Conservation (phyloP, 2,888 invertebrate species). For the Drosophila helvetica region DNA sequence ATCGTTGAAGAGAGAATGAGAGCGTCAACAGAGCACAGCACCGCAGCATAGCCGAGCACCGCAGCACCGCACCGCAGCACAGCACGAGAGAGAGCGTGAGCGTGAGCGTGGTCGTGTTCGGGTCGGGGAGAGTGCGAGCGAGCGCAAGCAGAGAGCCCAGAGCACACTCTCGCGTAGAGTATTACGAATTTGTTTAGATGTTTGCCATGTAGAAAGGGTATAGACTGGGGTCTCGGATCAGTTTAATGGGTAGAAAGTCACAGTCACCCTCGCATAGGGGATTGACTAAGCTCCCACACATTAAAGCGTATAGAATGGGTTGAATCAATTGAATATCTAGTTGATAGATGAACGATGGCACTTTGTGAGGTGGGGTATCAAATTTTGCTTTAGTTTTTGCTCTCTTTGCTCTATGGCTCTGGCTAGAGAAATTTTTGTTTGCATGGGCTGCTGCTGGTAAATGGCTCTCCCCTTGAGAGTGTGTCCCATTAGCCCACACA, state of each 20-base stretch:
- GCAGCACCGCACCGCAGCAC: background rate
- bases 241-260: no score
- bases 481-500: constrained; percentile 8
- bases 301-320: background rate
- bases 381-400: no score
- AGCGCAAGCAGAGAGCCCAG: constrained; percentile 11
- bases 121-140: constrained; percentile 12
- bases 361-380: no score
- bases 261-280: no score
- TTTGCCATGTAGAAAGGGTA: background rate
- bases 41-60: constrained; percentile 3
- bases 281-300: background rate
- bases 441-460: background rate
- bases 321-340: no score
- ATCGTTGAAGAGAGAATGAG: constrained; percentile 79
- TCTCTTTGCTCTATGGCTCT: no score
- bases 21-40: constrained; percentile 9
- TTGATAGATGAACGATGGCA: no score
- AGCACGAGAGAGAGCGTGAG: constrained; percentile 9
- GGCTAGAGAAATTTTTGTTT: no score
- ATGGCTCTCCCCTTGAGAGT: background rate
- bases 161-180: background rate
- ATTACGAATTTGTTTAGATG: background rate
- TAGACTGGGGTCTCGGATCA: no score
- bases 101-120: no score